Conservation (phyloP, 2,888 invertebrate genomes). For the Amphipoea lucens region DNA sequence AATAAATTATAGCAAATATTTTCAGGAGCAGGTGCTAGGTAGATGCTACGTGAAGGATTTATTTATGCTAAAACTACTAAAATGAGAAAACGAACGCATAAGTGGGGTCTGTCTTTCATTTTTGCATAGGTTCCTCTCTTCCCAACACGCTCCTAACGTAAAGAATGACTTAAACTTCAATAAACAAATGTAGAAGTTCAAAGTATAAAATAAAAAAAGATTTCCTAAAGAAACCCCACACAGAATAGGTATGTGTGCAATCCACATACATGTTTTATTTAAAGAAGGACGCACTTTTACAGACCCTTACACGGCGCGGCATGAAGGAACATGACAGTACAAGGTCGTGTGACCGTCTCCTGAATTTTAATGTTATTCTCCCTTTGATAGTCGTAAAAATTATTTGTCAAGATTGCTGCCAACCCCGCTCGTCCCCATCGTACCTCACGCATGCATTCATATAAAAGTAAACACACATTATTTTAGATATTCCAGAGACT, state of each 20-base stretch:
- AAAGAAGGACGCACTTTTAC: slow-evolving; percentile 71
- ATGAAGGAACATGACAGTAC: slow-evolving; percentile 78
- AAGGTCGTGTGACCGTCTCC: slow-evolving; percentile 84
- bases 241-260: slow-evolving; percentile 62
- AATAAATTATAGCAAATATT: slow-evolving; percentile 66
- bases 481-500: slow-evolving; percentile 29
- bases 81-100: slow-evolving; percentile 43
- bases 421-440: slow-evolving; percentile 54
- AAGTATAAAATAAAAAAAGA: slow-evolving; percentile 21
- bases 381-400: slow-evolving; percentile 88
- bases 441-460: slow-evolving; percentile 69
- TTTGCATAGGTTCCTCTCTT: background rate
- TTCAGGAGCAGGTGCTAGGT: slow-evolving; percentile 54
- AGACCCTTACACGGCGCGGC: slow-evolving; percentile 70
- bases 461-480: slow-evolving; percentile 42
- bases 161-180: background rate
- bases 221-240: slow-evolving; percentile 12
- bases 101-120: background rate
- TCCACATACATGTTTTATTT: slow-evolving; percentile 80
- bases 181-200: background rate
- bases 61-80: slow-evolving; percentile 12
- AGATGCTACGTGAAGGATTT: slow-evolving; percentile 58
- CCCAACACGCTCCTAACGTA: background rate
- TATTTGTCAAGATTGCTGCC: slow-evolving; percentile 79
- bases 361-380: slow-evolving; percentile 87